Evolutionary conservation across 2,888 invertebrate species (phyloP), one percentile per base, ranked within the genome.

Genomic region (Drosophila setosimentum): DNA sequence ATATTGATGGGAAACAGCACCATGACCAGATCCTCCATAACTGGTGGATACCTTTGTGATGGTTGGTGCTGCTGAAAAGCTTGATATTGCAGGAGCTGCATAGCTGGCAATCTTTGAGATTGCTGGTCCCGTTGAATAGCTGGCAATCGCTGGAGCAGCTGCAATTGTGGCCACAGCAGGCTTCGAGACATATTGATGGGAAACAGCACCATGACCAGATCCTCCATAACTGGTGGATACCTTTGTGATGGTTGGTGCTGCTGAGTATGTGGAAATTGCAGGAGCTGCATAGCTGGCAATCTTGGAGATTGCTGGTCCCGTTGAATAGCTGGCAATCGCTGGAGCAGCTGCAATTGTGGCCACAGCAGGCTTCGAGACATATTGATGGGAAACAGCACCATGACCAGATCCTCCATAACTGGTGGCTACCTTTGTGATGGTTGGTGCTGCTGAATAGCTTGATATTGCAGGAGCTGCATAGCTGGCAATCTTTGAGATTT

Each of bases 161-260:
- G 16, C 16, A 35, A 6, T 16, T 35, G 35, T 35, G 2, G 35
- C 35, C 6, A 35, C 35, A 16, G 35, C 35, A 35, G 91, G 91
- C 55, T 80, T 91, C 6, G 89, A 87, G 0, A 90, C 73, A 27
- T 80, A 83, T 3, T 89, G 83, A 48, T 87, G 83, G 0, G 88
- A 80, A 3, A 84, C 59, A 2, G 80, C 37, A 18, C 37, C 37
- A 37, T 37, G 37, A 37, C 18, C 8, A 37, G 37, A 37, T 1
- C 18, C 37, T 0, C 37, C 37, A 37, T 37, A 37, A 37, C 37
- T 37, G 37, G 37, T 37, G 0, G 37, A 18, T 1, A 37, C 18
- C 37, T 37, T 37, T 18, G 18, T 18, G 18, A 37, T 18, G 18
- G 37, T 7, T 18, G 37, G 37, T 37, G 18, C 18, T 7, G 37